Evolutionary conservation across 2,888 invertebrate genomes (phyloP), one percentile per base, ranked within the genome.

Genomic region (Eubasilissa splendida): DNA sequence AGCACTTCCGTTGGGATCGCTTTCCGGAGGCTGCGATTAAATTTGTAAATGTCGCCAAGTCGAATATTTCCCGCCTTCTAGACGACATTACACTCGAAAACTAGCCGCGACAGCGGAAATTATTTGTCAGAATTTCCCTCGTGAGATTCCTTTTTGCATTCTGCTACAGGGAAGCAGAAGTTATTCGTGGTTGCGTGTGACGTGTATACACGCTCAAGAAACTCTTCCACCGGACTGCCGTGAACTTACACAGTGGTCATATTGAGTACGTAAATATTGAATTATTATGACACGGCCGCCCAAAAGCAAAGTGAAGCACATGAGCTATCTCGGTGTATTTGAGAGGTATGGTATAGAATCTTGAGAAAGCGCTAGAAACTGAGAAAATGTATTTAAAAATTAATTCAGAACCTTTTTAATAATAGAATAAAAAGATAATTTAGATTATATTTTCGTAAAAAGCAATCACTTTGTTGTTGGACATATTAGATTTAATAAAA

Each of bases 91-190:
- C 52, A 54, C 22, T 70, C 50, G 56, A 70, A 77, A 77, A 77
- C 58, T 66, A 77, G 58, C 31, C 70, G 52, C 12, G 73, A 59
- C 74, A 74, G 80, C 77, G 80, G 80, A 80, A 77, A 80, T 80
- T 77, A 80, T 77, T 77, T 77, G 77, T 80, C 80, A 80, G 54
- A 58, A 66, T 66, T 68, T 56, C 52, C 68, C 22, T 31, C 50
- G 56, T 65, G 53, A 11, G 1, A 2, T 42, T 42, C 33, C 68
- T 66, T 31, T 65, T 77, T 77, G 77, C 66, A 77, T 77, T 77
- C 68, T 56, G 10, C 63, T 56, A 7, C 63, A 12, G 22, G 50
- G 52, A 59, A 63, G 70, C 70, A 10, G 42, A 42, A 42, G 42
- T 42, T 42, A 42, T 42, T 42, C 42, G 42, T 2, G 42, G 42